Conservation (phyloP, 2,888 invertebrate genomes). For the Erebia ligea region DNA sequence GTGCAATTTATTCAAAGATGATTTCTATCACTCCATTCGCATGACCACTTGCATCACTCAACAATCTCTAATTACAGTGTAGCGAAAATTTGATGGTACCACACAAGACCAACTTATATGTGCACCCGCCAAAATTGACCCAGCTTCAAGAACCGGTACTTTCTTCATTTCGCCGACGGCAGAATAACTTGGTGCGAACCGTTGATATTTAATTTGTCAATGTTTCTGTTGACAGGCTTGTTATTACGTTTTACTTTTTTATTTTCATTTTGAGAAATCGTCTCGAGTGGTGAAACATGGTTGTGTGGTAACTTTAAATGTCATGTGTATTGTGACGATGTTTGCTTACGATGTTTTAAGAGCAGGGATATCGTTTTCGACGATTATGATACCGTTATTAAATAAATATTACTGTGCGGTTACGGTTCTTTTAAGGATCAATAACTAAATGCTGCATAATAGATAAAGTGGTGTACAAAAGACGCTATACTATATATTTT, state of each 20-base stretch:
- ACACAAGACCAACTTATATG: slow-evolving; percentile 47
- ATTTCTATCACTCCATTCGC: slow-evolving; percentile 74
- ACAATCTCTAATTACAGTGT: slow-evolving; percentile 74
- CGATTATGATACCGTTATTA: slow-evolving; percentile 17
- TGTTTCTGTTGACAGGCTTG: slow-evolving; percentile 73
- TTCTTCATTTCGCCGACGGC: slow-evolving; percentile 30
- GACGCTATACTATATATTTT: no score
- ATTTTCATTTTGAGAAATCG: slow-evolving; percentile 54
- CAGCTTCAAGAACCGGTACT: slow-evolving; percentile 25
- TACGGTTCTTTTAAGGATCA: not conserved
- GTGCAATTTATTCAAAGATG: slow-evolving; percentile 46
- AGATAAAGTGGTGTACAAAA: no score
- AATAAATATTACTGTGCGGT: slow-evolving; percentile 14
- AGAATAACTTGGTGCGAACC: slow-evolving; percentile 44
- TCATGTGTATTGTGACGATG: slow-evolving; percentile 34
- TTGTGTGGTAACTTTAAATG: slow-evolving; percentile 50
- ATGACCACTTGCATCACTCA: slow-evolving; percentile 72
- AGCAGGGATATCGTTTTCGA: not conserved
- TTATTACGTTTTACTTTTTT: slow-evolving; percentile 58
- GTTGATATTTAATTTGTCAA: slow-evolving; percentile 81
- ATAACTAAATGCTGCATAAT: no score
- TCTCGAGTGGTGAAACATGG: slow-evolving; percentile 54
- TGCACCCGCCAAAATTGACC: slow-evolving; percentile 38
- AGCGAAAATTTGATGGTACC: slow-evolving; percentile 71
- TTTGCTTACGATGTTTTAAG: slow-evolving; percentile 19